Percentiles rank a stretch among this genome's conserved stretches.
These are phyloP conservation scores for Cinclus mexicanus DNA, from an alignment of 2,113 vertebrate species.

Conservation along the genomic window DNA sequence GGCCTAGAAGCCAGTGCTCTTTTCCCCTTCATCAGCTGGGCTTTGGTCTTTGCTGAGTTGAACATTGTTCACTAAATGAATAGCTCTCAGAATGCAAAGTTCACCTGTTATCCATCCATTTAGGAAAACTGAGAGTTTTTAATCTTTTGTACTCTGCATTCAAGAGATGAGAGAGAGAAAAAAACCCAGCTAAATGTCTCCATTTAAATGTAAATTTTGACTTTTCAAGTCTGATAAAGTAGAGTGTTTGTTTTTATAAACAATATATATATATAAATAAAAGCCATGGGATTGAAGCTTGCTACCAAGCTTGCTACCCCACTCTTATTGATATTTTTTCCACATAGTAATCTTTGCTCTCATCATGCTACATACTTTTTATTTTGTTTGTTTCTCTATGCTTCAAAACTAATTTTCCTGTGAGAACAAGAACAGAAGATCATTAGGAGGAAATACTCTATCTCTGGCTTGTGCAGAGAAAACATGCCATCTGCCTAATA, in stretches of 20 bases:
- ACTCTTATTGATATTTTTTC: slow-evolving; percentile 27
- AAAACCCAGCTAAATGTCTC: slow-evolving; percentile 21
- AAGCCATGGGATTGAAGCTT: not conserved
- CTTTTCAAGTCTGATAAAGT: slow-evolving; percentile 60
- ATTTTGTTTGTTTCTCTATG: slow-evolving; percentile 10
- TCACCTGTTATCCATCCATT: slow-evolving; percentile 51
- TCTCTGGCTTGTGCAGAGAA: slow-evolving; percentile 6
- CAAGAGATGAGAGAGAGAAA: not conserved
- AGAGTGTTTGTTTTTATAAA: slow-evolving; percentile 54
- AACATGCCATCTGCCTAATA: slow-evolving; percentile 61
- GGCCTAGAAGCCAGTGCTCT: not conserved
- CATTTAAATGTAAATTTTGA: slow-evolving; percentile 72
- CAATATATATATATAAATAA: slow-evolving; percentile 21
- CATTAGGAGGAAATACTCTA: slow-evolving; percentile 12
- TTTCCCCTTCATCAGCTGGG: slow-evolving; percentile 33
- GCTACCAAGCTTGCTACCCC: not conserved
- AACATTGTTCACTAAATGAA: slow-evolving; percentile 43
- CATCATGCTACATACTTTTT: not conserved
- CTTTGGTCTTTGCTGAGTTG: not conserved
- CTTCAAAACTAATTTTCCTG: slow-evolving; percentile 53
- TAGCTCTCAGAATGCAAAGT: slow-evolving; percentile 37
- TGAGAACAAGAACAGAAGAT: slow-evolving; percentile 37
- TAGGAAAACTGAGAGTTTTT: slow-evolving; percentile 59
- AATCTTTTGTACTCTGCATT: slow-evolving; percentile 36
- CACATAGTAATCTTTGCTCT: slow-evolving; percentile 16